Evolutionary conservation across 2,888 invertebrate genomes (phyloP), one percentile per base, ranked within the genome.

Genomic region (Toxonevra muliebris): DNA sequence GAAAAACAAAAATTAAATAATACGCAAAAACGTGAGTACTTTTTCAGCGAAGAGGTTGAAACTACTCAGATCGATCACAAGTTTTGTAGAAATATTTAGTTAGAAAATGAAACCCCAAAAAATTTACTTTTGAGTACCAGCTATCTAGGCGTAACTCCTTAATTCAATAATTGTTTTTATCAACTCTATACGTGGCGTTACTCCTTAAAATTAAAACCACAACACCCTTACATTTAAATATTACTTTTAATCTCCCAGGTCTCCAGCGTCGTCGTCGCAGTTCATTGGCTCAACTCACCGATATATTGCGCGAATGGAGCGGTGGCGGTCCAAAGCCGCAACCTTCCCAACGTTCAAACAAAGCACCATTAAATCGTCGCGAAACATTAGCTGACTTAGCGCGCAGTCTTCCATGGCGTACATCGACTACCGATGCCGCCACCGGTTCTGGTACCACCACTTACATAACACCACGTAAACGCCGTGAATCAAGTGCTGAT

Each of bases 301-400:
- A 96, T 84, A 92, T 96, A 68, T 85, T 96, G 58, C 89, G 94
- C 65, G 95, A 95, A 87, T 95, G 94, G 95, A 91, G 95, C 71
- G 90, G 90, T 5, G 90, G 90, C 66, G 87, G 89, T 43, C 86
- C 85, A 65, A 78, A 85, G 50, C 87, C 88, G 71, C 77, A 76
- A 64, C 57, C 75, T 2, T 77, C 76, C 11, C 74, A 58, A 1
- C 74, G 71, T 52, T 62, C 72, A 55, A 73, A 72, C 73, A 82
- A 89, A 76, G 90, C 91, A 7, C 92, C 91, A n/a, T 86, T 94
- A 20, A 92, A 92, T 75, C 89, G 96, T 2, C 88, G 95, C 59
- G 95, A 95, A 84, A 95, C 95, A 1, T 87, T 96, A 65, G 95
- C 95, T 50, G 96, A 95, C 81, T 87, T 96, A 66, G 95, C 95